Evolutionary conservation across 2,113 vertebrate genomes (phyloP).

Genomic region (Laticauda colubrina): DNA sequence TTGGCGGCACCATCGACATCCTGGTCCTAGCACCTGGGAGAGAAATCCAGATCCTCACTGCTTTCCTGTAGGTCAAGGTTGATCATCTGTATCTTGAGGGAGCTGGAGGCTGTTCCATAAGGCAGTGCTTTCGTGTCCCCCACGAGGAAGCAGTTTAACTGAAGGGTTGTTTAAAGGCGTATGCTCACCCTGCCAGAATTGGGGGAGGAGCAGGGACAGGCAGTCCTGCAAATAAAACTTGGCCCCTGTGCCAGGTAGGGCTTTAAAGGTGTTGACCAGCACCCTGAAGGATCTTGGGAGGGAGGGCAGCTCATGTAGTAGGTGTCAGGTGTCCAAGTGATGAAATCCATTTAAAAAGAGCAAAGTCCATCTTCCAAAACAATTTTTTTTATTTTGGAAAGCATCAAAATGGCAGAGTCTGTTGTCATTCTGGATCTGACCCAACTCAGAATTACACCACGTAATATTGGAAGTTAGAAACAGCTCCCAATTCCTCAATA

Average conservation of each 20-base stretch:
- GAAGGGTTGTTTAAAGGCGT: background rate
- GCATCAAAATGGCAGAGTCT: too few relatives aligned
- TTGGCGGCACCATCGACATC: background rate
- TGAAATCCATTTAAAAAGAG: too few relatives aligned
- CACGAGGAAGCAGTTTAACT: background rate
- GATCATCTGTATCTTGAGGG: background rate
- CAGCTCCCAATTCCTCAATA: too few relatives aligned
- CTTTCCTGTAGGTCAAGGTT: background rate
- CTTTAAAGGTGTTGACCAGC: background rate
- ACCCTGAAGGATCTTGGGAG: background rate
- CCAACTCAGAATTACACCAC: too few relatives aligned
- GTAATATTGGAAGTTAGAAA: too few relatives aligned
- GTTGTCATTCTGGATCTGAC: too few relatives aligned
- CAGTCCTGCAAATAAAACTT: background rate
- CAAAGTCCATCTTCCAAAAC: too few relatives aligned
- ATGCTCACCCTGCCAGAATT: background rate
- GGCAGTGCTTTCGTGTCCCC: background rate
- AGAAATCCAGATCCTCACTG: background rate
- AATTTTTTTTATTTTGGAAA: too few relatives aligned
- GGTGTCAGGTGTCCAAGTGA: background rate
- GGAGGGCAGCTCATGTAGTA: background rate
- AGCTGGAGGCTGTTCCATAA: background rate
- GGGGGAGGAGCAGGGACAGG: background rate
- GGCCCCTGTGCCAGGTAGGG: background rate
- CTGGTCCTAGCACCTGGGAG: background rate